These are phyloP conservation scores for Maconellicoccus hirsutus DNA, from an alignment of 1,140 invertebrate genomes.

Conservation along the genomic window DNA sequence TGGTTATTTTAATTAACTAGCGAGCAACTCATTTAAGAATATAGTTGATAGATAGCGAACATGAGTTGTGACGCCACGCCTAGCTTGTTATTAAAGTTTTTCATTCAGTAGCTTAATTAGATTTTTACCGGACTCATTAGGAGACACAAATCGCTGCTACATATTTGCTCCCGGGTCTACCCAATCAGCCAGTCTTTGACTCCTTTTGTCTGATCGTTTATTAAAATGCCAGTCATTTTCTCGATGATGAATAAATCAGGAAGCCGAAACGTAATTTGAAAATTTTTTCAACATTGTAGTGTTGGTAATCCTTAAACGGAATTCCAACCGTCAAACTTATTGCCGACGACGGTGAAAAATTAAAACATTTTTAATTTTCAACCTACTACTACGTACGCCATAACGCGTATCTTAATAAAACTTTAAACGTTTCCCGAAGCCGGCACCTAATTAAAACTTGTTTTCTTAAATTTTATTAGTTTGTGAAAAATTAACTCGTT, in stretches of 20 bases:
- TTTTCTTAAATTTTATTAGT: too few species aligned
- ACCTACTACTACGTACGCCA: background rate
- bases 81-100: conserved; percentile 19
- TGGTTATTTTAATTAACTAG: conserved; percentile 17
- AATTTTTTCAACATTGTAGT: conserved; percentile 17
- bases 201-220: conserved; percentile 12
- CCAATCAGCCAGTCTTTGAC: conserved; percentile 18
- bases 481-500: too few species aligned
- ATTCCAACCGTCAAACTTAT: background rate
- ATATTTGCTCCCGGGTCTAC: conserved; percentile 15
- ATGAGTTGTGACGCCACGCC: conserved; percentile 16
- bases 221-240: conserved; percentile 13
- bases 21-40: conserved; percentile 11
- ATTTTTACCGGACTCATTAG: conserved; percentile 22
- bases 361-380: conserved; percentile 1
- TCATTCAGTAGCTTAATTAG: conserved; percentile 20
- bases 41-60: conserved; percentile 10
- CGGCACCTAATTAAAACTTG: too few species aligned
- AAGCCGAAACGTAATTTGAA: conserved; percentile 11
- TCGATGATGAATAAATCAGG: conserved; percentile 18
- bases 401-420: background rate
- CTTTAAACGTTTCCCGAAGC: too few species aligned
- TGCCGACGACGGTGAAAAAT: background rate
- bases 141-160: conserved; percentile 5
- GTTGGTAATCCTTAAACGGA: background rate